Conservation (phyloP, 2,888 invertebrate species). For the Nasonia oneida region DNA sequence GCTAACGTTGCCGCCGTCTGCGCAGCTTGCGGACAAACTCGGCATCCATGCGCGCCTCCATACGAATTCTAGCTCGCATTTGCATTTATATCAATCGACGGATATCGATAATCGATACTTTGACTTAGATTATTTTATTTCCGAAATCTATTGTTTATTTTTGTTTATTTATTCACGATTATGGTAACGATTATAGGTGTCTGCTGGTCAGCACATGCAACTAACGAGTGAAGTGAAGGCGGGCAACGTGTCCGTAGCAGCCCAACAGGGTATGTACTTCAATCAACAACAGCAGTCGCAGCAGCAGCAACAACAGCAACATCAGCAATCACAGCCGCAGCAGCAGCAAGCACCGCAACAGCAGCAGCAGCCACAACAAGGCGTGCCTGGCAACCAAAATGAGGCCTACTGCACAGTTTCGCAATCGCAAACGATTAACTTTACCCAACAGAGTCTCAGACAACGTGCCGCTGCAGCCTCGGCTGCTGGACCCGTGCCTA, state of each 20-base stretch:
- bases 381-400: slow-evolving; percentile 80
- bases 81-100: not conserved
- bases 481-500: slow-evolving; percentile 70
- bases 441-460: slow-evolving; percentile 87
- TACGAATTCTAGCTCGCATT: not conserved
- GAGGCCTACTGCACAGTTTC: slow-evolving; percentile 85
- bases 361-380: slow-evolving; percentile 69
- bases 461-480: slow-evolving; percentile 81
- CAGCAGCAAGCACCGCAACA: slow-evolving; percentile 75
- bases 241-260: slow-evolving; percentile 87
- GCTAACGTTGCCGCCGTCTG: not conserved
- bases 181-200: slow-evolving; percentile 82
- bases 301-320: slow-evolving; percentile 68
- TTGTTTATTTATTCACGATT: not conserved
- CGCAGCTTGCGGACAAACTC: slow-evolving; percentile 3
- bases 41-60: not conserved
- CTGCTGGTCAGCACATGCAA: slow-evolving; percentile 92
- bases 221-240: slow-evolving; percentile 86
- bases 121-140: not conserved
- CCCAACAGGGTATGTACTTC: slow-evolving; percentile 92
- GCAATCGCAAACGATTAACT: slow-evolving; percentile 92
- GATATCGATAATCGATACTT: not conserved
- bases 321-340: slow-evolving; percentile 87
- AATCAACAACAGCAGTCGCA: slow-evolving; percentile 76
- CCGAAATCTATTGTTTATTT: not conserved